Percentiles rank a stretch among this genome's conserved stretches.
phyloP scores from a whole-genome alignment of 2,797 vertebrate species.

The Enoplosus armatus region DNA sequence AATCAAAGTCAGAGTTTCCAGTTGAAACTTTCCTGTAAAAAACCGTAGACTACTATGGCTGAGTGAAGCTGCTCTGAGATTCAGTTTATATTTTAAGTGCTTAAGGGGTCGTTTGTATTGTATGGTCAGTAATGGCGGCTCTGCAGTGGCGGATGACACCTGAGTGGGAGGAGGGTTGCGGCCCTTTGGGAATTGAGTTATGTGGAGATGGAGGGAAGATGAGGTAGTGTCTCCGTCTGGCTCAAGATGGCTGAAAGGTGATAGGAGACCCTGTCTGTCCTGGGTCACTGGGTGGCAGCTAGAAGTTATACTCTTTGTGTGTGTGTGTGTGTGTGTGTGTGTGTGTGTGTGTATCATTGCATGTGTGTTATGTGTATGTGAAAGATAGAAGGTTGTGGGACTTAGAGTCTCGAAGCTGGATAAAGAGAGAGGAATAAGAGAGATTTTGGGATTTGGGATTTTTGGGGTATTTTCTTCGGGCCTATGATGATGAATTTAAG shows the following conservation, averaged over 20 bases:
- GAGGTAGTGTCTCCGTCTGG: constrained; percentile 80
- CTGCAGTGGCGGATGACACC: constrained; percentile 42
- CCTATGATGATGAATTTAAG: constrained; percentile 4
- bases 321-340: not conserved
- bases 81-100: not conserved
- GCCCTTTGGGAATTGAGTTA: constrained; percentile 59
- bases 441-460: not conserved
- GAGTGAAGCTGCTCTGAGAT: not conserved
- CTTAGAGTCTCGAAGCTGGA: constrained; percentile 21
- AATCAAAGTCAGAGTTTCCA: constrained; percentile 36
- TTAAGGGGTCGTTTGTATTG: not conserved
- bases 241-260: constrained; percentile 71
- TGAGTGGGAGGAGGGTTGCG: constrained; percentile 53
- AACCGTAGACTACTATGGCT: not conserved
- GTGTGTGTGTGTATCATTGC: not conserved
- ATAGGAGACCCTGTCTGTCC: constrained; percentile 67
- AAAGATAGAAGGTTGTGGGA: not conserved
- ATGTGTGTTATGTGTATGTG: constrained; percentile 14
- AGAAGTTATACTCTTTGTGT: constrained; percentile 33
- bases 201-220: constrained; percentile 64
- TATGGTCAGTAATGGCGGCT: constrained; percentile 13
- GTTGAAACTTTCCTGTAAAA: not conserved
- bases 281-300: constrained; percentile 49
- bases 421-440: not conserved
- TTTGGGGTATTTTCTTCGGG: constrained; percentile 10